A percentile compares a stretch with the other conserved stretches of the same genome.
Evolutionary conservation across 2,113 vertebrate genomes (phyloP).

Genomic region (Myotis yumanensis): DNA sequence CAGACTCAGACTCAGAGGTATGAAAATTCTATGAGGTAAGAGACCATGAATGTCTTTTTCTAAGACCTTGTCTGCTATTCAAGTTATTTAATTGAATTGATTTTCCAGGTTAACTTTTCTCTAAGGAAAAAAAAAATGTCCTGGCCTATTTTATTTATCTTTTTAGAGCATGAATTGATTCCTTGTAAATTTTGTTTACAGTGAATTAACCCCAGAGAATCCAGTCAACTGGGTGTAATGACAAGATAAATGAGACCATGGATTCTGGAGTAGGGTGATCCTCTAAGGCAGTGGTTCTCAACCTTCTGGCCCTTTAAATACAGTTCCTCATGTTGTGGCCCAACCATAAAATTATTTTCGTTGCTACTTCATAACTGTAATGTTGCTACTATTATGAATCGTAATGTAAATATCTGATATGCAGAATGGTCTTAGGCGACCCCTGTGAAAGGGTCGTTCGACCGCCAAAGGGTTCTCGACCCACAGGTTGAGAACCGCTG

Average conservation of each 20-base stretch:
- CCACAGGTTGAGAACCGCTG: too few species aligned
- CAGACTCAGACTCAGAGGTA: conserved; percentile 60
- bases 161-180: background rate
- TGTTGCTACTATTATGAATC: too few species aligned
- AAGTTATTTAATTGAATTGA: background rate
- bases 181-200: background rate
- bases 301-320: too few species aligned
- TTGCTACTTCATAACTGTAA: too few species aligned
- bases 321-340: too few species aligned
- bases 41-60: background rate
- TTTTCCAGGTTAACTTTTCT: conserved; percentile 1
- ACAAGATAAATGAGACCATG: background rate
- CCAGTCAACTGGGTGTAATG: background rate
- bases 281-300: background rate
- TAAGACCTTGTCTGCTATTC: background rate
- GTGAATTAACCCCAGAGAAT: background rate
- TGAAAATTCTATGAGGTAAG: background rate
- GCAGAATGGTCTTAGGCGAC: too few species aligned
- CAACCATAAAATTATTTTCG: too few species aligned
- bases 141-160: conserved; percentile 2
- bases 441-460: too few species aligned
- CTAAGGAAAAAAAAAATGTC: background rate
- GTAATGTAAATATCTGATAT: too few species aligned
- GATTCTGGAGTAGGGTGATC: background rate
- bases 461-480: too few species aligned